Conservation (phyloP, 30 jellyfish, hydroid and myxozoan species). For the Catostylus mosaicus region DNA sequence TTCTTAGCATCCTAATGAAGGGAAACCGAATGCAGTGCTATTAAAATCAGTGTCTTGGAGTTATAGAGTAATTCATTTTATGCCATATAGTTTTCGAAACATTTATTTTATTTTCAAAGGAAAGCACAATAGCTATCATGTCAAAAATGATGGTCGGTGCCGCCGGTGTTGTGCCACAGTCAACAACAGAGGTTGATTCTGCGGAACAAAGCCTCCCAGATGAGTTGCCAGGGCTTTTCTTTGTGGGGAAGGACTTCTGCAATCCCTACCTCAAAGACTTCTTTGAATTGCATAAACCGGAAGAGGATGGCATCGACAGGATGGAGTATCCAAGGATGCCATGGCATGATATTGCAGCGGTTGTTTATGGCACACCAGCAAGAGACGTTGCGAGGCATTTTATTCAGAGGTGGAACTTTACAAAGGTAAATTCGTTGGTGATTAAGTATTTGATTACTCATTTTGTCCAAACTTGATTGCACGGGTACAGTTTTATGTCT, state of each 20-base stretch:
- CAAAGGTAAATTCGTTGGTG: no score
- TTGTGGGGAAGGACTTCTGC: slow-evolving; percentile 90
- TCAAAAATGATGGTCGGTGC: slow-evolving; percentile 62
- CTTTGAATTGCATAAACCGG: slow-evolving; percentile 81
- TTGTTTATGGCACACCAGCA: slow-evolving; percentile 85
- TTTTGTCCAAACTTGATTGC: no score
- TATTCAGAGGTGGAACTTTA: slow-evolving; percentile 91
- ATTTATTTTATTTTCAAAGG: slow-evolving; percentile 54
- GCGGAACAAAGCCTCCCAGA: slow-evolving; percentile 4
- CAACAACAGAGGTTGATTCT: slow-evolving; percentile 35
- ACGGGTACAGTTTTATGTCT: no score
- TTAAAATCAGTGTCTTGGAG: no score
- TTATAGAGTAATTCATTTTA: no score
- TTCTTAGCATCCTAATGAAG: no score
- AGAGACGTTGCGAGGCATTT: slow-evolving; percentile 94
- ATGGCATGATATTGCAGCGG: slow-evolving; percentile 96
- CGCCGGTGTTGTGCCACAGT: slow-evolving; percentile 37
- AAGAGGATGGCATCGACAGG: slow-evolving; percentile 81
- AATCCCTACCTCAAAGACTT: slow-evolving; percentile 85
- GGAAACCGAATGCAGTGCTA: no score
- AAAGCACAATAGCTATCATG: slow-evolving; percentile 54
- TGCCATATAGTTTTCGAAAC: neutral
- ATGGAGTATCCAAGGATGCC: slow-evolving; percentile 89
- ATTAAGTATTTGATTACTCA: no score
- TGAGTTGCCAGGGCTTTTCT: slow-evolving; percentile 37